These are phyloP conservation scores for Tachysurus vachellii DNA, from an alignment of 2,113 vertebrate genomes.

Conservation along the genomic window DNA sequence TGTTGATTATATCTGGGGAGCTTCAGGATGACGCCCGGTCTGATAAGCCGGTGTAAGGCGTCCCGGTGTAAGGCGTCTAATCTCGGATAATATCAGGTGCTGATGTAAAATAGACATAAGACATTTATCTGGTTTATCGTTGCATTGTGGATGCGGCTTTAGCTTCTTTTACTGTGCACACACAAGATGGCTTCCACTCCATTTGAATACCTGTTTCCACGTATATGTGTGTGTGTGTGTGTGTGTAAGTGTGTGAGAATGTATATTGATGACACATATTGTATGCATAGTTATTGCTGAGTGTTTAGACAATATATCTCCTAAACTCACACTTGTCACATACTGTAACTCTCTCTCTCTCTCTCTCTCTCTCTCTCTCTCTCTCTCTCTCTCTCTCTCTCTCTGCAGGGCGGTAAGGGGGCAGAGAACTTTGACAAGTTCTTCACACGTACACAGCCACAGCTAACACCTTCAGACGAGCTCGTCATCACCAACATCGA, in stretches of 20 bases:
- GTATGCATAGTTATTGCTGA: neutral
- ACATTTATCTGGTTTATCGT: neutral
- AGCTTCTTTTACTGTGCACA: neutral
- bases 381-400: conserved; percentile 37
- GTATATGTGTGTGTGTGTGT: neutral
- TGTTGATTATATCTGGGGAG: neutral
- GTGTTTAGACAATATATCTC: neutral
- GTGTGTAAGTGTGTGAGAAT: neutral
- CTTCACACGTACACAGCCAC: conserved; percentile 94
- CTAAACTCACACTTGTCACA: too few species aligned
- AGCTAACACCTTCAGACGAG: conserved; percentile 92
- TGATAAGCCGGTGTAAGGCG: neutral
- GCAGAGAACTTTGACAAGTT: conserved; percentile 99
- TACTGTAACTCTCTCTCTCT: neutral
- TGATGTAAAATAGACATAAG: neutral
- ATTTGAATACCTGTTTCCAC: neutral
- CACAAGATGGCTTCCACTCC: neutral
- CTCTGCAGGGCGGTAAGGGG: conserved; percentile 86
- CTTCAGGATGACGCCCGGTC: neutral
- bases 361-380: neutral
- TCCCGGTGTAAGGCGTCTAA: neutral
- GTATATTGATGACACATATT: neutral
- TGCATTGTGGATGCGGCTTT: neutral
- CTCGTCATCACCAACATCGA: conserved; percentile 97
- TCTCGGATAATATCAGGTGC: neutral